Percentiles rank a stretch among this genome's conserved stretches.
phyloP scores from a whole-genome alignment of 2,888 invertebrate species.

The Sarcophaga carnaria region DNA sequence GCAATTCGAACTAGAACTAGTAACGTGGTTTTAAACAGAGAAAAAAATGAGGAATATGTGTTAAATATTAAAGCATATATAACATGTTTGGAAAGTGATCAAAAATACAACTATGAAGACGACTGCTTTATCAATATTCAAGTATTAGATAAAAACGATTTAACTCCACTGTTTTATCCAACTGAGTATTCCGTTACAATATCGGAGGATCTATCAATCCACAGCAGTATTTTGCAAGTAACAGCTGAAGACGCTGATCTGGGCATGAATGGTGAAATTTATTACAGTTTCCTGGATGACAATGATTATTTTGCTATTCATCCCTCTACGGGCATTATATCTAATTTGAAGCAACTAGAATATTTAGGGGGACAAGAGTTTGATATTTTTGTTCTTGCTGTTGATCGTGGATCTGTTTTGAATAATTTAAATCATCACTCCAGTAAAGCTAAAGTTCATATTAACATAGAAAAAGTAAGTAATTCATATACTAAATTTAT shows the following conservation, averaged over 20 bases:
- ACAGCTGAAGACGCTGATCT: slow-evolving; percentile 97
- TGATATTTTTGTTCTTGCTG: slow-evolving; percentile 90
- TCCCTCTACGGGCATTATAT: slow-evolving; percentile 94
- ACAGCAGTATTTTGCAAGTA: slow-evolving; percentile 90
- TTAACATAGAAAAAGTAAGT: slow-evolving; percentile 86
- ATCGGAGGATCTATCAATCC: slow-evolving; percentile 93
- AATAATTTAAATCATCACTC: slow-evolving; percentile 82
- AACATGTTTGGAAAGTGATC: slow-evolving; percentile 61
- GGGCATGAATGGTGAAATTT: slow-evolving; percentile 97
- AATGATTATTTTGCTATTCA: slow-evolving; percentile 95
- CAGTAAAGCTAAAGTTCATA: slow-evolving; percentile 89
- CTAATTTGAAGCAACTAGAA: slow-evolving; percentile 89
- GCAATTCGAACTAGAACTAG: slow-evolving; percentile 94
- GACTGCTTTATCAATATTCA: slow-evolving; percentile 88
- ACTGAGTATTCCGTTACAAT: slow-evolving; percentile 93
- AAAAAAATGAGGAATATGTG: slow-evolving; percentile 92
- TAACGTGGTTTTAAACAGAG: slow-evolving; percentile 95
- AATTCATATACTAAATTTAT: not conserved
- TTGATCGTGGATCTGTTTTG: slow-evolving; percentile 89
- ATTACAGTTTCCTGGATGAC: slow-evolving; percentile 93
- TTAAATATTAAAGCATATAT: slow-evolving; percentile 90
- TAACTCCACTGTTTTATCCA: slow-evolving; percentile 96
- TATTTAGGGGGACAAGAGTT: slow-evolving; percentile 88
- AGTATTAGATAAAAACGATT: slow-evolving; percentile 93
- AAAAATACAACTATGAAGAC: slow-evolving; percentile 83